Base-by-base conservation (phyloP, 1,140 invertebrate genomes). In the Neuroterus valhalla region DNA sequence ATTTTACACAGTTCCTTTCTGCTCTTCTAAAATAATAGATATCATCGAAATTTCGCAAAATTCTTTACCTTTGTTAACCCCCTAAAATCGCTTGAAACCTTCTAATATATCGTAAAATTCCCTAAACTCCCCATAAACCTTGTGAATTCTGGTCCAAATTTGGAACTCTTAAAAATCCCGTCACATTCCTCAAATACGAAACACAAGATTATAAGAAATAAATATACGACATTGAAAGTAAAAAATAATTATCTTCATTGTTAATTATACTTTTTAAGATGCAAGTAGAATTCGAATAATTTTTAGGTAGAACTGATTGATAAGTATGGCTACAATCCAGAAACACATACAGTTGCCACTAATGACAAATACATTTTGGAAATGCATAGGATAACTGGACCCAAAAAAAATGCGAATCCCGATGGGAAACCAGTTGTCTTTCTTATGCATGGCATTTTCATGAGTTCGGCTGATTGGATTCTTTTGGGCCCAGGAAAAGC, bases 261-360 rank as follows among this genome's bases (percentile, higher is more conserved):
- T 38, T 38, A 1, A 38, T 8, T 38, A 38, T 38, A 38, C 1
- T 38, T 38, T 21, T 52, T 52, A 21, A 26, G 2, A 5, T 52
- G 23, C 10, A 52, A 52, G 23, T 52, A 52, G 8, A 17, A 8
- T 52, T 52, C 23, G 6, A 43, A 19, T 66, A 44, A 42, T 75
- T 83, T 82, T 76, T 76, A 92, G 91, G 89, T 90, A 1, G 90
- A 94, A 80, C 84, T 94, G 14, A 91, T 93, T 19, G 84, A 88
- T 10, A 79, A 88, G 38, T 84, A 91, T 81, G 92, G 92, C 31
- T 94, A 93, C 77, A 88, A 86, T 23, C 84, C 87, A 1, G 92
- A 94, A 85, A 87, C 75, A 1, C 90, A 92, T 75, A 19, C 79
- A 43, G 86, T 93, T 0, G 78, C 83, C 6, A 93, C 92, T 0